phyloP scores from a whole-genome alignment of 2,888 invertebrate species.

The Galerucella nymphaeae region DNA sequence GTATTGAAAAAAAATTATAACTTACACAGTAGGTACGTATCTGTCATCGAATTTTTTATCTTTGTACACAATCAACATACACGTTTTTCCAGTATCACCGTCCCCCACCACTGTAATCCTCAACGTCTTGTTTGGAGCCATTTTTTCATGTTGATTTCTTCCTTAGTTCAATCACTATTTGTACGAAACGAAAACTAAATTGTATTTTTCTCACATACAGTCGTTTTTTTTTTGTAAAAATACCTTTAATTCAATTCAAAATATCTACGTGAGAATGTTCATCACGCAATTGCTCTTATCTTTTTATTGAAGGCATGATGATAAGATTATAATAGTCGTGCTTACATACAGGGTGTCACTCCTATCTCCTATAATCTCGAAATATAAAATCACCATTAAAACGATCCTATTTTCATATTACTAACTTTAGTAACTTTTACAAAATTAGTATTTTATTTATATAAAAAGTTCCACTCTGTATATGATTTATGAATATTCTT shows the following conservation, averaged over 20 bases:
- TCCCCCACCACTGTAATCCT: conserved; percentile 90
- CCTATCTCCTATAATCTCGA: no score
- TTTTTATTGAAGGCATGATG: conserved; percentile 17
- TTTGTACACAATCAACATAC: conserved; percentile 75
- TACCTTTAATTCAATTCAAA: background rate
- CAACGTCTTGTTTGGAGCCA: conserved; percentile 64
- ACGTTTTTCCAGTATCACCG: conserved; percentile 92
- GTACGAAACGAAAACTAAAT: background rate
- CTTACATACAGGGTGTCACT: background rate
- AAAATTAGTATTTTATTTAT: no score
- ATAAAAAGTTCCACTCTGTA: no score
- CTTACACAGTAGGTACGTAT: conserved; percentile 91
- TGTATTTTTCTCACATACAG: background rate
- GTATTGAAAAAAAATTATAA: conserved; percentile 50
- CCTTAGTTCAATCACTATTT: background rate
- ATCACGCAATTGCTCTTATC: conserved; percentile 20
- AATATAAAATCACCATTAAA: no score
- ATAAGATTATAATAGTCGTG: conserved; percentile 23
- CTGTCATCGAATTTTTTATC: conserved; percentile 77
- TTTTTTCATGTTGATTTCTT: conserved; percentile 13
- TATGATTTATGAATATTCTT: no score
- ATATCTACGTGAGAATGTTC: background rate
- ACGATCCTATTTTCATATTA: no score
- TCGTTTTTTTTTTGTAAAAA: background rate
- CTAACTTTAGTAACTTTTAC: no score